A percentile compares a stretch with the other conserved stretches of the same genome.
These are phyloP conservation scores for Elephas maximus DNA, from an alignment of 2,113 vertebrate species.

Conservation along the genomic window DNA sequence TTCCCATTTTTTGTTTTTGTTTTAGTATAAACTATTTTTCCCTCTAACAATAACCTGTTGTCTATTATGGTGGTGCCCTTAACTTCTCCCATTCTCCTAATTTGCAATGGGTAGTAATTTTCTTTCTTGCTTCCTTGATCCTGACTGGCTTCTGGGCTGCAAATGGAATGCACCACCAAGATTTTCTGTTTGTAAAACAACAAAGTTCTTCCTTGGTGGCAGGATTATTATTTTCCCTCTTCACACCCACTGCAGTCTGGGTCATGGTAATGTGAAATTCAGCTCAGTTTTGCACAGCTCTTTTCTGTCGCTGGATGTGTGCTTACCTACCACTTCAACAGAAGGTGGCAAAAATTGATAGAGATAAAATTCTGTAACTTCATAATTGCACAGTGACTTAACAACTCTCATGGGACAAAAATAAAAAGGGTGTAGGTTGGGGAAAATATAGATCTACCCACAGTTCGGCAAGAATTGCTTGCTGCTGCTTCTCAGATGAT, in stretches of 20 bases:
- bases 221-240: neutral
- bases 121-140: neutral
- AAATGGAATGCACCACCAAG: neutral
- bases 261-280: neutral
- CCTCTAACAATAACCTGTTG: neutral
- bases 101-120: neutral
- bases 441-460: constrained; percentile 72
- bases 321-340: constrained; percentile 49
- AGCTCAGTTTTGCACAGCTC: neutral
- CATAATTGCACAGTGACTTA: constrained; percentile 61
- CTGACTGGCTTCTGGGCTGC: neutral
- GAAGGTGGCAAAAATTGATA: constrained; percentile 48
- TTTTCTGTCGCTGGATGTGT: neutral
- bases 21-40: neutral
- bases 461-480: constrained; percentile 70
- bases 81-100: neutral
- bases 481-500: constrained; percentile 25
- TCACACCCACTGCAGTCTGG: neutral
- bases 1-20: neutral
- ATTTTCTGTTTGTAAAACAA: neutral
- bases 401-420: constrained; percentile 67
- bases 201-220: neutral
- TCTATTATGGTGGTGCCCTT: neutral
- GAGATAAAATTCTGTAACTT: constrained; percentile 49
- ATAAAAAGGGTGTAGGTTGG: constrained; percentile 75